Base-by-base conservation (phyloP, 2,113 vertebrate species). In the Halcyon malimbica region DNA sequence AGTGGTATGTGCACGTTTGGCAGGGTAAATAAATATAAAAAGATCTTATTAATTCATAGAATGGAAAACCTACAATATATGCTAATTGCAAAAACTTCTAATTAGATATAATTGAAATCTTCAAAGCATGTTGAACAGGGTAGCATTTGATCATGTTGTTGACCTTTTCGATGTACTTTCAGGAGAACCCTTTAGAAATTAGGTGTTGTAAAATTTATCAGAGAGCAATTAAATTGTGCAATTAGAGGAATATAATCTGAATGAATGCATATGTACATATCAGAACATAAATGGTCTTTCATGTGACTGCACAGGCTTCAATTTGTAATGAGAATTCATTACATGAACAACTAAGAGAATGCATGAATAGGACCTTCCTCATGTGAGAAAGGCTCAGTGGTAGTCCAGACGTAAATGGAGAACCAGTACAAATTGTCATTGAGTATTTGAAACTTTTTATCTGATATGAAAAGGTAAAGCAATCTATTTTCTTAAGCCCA, bases 81-180 rank as follows among this genome's bases (percentile, higher is more conserved):
- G 89, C 94, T 97, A 96, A 97, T 97, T 98, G 95, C 87, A 94
- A 89, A 97, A 97, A 51, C 60, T 96, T 96, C 96, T 96, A 97
- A 98, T 97, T 97, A 97, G 89, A 91, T 91, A 95, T 96, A 97
- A 97, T 97, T 91, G 94, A 95, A 97, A 97, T 97, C 96, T 97
- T 98, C 96, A 96, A 97, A 98, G 97, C 93, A 77, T 96, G 93
- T 95, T 97, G 95, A 96, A 95, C 92, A 93, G 93, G 70, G 87
- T 82, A 79, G 77, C n/a, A 10, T 95, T 93, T 97, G 97, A 97
- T 97, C 69, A 2, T 62, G 77, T 33, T 79, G 95, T 95, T 98
- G 98, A 97, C 98, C 96, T 98, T 98, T 97, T 95, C 90, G 62
- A 76, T 77, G 60, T 92, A 48, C 89, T 97, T 97, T 75, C 75